Evolutionary conservation across 2,113 vertebrate species (phyloP), one percentile per base, ranked within the genome.

Genomic region (Parotia lawesii): DNA sequence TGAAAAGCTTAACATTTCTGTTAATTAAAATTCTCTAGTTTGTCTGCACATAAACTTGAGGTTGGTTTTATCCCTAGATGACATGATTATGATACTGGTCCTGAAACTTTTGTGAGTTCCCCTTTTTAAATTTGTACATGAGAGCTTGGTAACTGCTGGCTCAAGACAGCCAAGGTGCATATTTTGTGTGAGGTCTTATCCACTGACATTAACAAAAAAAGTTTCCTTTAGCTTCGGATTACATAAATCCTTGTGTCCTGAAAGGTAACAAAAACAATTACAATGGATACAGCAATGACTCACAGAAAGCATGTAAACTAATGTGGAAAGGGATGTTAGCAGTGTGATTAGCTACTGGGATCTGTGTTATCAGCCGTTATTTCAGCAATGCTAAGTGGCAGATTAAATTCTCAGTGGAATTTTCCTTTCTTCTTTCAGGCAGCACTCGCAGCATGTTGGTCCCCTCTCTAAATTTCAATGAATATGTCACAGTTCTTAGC

Each of bases 391-490:
- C 31, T 77, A 92, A 97, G 47, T 71, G 76, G 81, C 88, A 93
- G 93, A 94, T 96, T 95, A 92, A 96, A 93, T 95, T 96, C 74
- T 89, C 57, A 61, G 74, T 69, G 60, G 81, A 95, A 93, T 96
- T 97, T 97, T 97, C 89, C 88, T 86, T 93, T 94, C 89, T 91
- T 92, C 83, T 89, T 90, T 57, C 75, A 92, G 90, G 88, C 90
- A 89, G 51, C 0, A 3, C 66, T 83, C 87, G 73, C 82, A 95
- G 78, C n/a, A 15, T 44, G 42, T 21, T 10, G 8, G 7, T 67
- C 51, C 66, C 42, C 22, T 74, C 74, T 89, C 76, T 77, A 44
- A 95, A 89, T 80, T 88, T 88, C 53, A 48, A 7, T 53, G 37
- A 67, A 35, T 57, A n/a, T 70, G 61, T 93, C 42, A 88, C 18